Base-by-base conservation (phyloP, 37 sponge, comb jelly and placozoan species). In the Dysidea cf. avara region DNA sequence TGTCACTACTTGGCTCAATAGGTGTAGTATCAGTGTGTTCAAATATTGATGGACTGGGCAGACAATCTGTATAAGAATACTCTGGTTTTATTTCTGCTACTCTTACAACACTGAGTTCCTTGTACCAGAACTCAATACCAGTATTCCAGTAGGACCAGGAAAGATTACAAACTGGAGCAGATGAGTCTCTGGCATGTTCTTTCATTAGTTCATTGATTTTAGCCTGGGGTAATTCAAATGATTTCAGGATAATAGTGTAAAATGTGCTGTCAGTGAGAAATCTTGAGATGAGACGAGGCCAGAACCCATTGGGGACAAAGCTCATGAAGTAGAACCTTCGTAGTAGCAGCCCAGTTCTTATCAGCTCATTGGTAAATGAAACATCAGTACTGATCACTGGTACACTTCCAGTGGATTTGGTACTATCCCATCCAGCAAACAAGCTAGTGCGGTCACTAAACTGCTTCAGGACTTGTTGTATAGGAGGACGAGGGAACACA, bases 141-240 rank as follows among this genome's bases (percentile, higher is more conserved):
- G 94, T 94, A 62, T 77, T 86, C 94, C 94, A 94, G 68, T 94
- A 94, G 56, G 87, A 66, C 94, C 94, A 94, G 55, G 83, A 69
- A 57, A 89, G 74, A 31, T n/a, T n/a, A n/a, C n/a, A n/a, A n/a
- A n/a, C n/a, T n/a, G n/a, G n/a, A n/a, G n/a, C n/a, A n/a, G n/a
- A n/a, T n/a, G n/a, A n/a, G n/a, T n/a, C n/a, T n/a, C n/a, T n/a
- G n/a, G n/a, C n/a, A 1, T 68, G 40, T 37, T 63, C 29, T 36
- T 51, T 37, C 0, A 52, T 13, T 1, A 74, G 20, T 38, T 92
- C 73, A 54, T 79, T 68, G 1, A 86, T 39, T 24, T 83, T 72
- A 2, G 68, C 57, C 39, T 68, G 37, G 38, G 48, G 2, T 26
- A 63, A 65, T 14, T 82, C 94, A 20, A 88, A 39, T 0, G 68